Conservation (phyloP, 2,888 invertebrate species). For the Tiliacea aurago region DNA sequence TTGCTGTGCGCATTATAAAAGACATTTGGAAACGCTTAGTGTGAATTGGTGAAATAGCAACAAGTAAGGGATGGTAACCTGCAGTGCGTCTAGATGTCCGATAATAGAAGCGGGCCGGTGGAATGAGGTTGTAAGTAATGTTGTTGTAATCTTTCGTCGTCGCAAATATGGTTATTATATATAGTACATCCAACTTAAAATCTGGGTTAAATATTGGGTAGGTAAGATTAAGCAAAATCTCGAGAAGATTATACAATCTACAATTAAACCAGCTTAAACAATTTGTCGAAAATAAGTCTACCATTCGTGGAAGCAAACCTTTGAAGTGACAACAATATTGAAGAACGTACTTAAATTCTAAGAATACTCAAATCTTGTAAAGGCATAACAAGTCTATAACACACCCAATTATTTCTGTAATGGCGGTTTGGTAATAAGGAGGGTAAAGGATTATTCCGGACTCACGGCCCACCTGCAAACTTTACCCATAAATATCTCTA, state of each 20-base stretch:
- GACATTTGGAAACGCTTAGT: too few relatives aligned
- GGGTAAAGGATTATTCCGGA: slow-evolving; percentile 45
- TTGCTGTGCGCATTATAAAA: too few relatives aligned
- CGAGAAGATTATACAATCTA: background rate
- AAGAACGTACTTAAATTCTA: slow-evolving; percentile 1
- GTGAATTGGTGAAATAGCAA: too few relatives aligned
- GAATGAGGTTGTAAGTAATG: too few relatives aligned
- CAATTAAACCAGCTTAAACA: background rate
- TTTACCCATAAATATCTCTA: slow-evolving; percentile 57
- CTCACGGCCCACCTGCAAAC: slow-evolving; percentile 47
- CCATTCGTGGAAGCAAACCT: background rate
- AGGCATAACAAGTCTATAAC: slow-evolving; percentile 11
- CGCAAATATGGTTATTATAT: too few relatives aligned
- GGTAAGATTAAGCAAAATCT: background rate
- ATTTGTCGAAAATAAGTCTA: background rate
- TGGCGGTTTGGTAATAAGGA: slow-evolving; percentile 24
- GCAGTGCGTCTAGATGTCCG: too few relatives aligned
- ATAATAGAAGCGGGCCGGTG: too few relatives aligned
- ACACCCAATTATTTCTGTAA: slow-evolving; percentile 48
- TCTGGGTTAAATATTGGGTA: background rate
- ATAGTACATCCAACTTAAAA: too few relatives aligned
- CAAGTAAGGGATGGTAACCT: too few relatives aligned
- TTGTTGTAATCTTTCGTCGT: too few relatives aligned
- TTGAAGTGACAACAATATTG: background rate
- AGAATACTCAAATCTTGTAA: slow-evolving; percentile 3